These are phyloP conservation scores for Coboldia fuscipes DNA, from an alignment of 1,140 invertebrate genomes.

Conservation along the genomic window DNA sequence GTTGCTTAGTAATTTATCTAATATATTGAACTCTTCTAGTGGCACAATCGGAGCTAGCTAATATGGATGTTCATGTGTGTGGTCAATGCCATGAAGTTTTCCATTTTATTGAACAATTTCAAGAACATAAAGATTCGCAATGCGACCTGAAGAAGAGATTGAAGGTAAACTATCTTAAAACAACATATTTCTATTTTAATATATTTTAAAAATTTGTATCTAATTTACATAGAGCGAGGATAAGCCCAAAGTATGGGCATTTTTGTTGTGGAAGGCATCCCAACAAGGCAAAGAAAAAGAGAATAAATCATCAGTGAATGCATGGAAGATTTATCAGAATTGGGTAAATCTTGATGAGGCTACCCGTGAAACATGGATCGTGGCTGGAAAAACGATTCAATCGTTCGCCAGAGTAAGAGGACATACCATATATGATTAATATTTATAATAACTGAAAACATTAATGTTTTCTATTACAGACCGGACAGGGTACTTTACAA, in stretches of 20 bases:
- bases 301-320: conserved; percentile 25
- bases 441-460: conserved; percentile 11
- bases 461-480: conserved; percentile 1
- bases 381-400: conserved; percentile 52
- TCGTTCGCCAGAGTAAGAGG: conserved; percentile 31
- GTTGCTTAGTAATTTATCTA: background rate
- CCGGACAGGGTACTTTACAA: conserved; percentile 16
- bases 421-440: conserved; percentile 8
- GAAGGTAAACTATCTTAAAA: conserved; percentile 29
- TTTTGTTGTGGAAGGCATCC: conserved; percentile 54
- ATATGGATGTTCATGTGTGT: conserved; percentile 55
- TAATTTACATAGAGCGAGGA: conserved; percentile 34
- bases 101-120: conserved; percentile 56
- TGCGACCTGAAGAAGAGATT: conserved; percentile 32
- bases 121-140: conserved; percentile 36
- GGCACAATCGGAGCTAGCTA: conserved; percentile 48
- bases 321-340: conserved; percentile 59
- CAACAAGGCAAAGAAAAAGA: conserved; percentile 25
- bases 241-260: conserved; percentile 65
- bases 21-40: conserved; percentile 20
- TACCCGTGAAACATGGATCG: conserved; percentile 49
- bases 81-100: conserved; percentile 56
- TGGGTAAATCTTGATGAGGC: conserved; percentile 56
- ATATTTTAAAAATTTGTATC: conserved; percentile 1
- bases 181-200: conserved; percentile 4